Evolutionary conservation across 2,888 invertebrate genomes (phyloP).

Genomic region (Pandemis cinnamomeana): DNA sequence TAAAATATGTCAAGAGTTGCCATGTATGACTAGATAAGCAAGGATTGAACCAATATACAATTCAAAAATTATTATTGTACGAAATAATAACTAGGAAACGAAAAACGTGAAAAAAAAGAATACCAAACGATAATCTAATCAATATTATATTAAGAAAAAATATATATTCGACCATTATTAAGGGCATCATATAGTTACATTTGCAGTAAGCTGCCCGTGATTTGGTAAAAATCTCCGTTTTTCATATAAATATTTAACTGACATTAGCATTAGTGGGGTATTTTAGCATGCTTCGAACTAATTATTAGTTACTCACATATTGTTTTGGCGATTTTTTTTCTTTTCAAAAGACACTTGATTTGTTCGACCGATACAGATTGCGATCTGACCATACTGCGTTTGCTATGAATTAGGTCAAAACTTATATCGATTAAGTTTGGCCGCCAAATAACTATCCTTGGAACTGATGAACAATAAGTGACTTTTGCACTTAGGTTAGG

Average conservation of each 20-base stretch:
- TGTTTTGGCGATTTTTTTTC: background rate
- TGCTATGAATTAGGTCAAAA: background rate
- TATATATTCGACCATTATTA: too few species aligned
- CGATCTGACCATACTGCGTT: background rate
- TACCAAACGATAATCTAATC: too few species aligned
- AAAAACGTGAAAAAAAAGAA: too few species aligned
- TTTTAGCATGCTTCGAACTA: background rate
- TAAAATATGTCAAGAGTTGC: background rate
- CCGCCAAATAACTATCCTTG: background rate
- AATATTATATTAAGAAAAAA: too few species aligned
- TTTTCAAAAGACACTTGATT: background rate
- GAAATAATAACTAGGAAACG: too few species aligned
- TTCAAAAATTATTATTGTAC: too few species aligned
- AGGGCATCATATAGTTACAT: too few species aligned
- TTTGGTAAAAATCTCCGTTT: too few species aligned
- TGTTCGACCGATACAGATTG: background rate
- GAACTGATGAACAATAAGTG: slow-evolving; percentile 2
- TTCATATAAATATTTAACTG: too few species aligned
- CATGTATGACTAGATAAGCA: background rate
- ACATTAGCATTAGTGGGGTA: too few species aligned
- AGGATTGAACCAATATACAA: too few species aligned
- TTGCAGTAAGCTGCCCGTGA: too few species aligned
- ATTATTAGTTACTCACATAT: background rate
- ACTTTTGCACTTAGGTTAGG: background rate
- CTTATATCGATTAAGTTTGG: background rate